Evolutionary conservation across 2,888 invertebrate species (phyloP), one percentile per base, ranked within the genome.

Genomic region (Pristionchus japonicus): DNA sequence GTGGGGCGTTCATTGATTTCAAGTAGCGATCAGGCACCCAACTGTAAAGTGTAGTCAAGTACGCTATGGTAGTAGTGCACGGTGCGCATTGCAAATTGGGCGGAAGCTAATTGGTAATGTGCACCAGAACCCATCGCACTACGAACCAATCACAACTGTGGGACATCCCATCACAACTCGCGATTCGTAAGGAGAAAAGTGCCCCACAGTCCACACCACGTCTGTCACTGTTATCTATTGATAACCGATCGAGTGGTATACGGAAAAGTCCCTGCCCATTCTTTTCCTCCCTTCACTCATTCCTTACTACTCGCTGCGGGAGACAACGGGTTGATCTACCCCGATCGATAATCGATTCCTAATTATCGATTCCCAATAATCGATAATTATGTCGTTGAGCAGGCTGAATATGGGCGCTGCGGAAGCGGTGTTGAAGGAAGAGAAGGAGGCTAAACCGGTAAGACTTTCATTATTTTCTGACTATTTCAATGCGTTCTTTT

Each of bases 391-490:
- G 70, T 70, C 70, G 20, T 37, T 70, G 20, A 70, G 20, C 70
- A 70, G 70, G 70, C 70, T 70, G 70, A 70, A 70, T 20, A 70
- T 70, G 70, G 70, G 34, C 37, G 70, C 70, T 23, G 70, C 70
- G 9, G 37, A 70, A 37, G 70, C 70, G 4, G 70, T 70, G 34
- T 17, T 70, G 3, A 70, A 34, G 20, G 70, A 70, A 37, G 70
- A 70, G 70, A 70, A 70, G 23, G 37, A 37, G 6, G 20, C 70
- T 3, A 70, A 70, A 34, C 70, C 70, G 70, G 70, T 70, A 15
- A 64, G 64, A 67, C 15, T 4, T 15, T 6, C 17, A 57, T 7
- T 4, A 57, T 57, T 57, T 57, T 57, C 3, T 20, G 6, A 6
- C 9, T 13, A 15, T 20, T 57, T 15, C 17, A 3, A 57, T 4